These are phyloP conservation scores for Phalera bucephala DNA, from an alignment of 2,888 invertebrate species.

Conservation along the genomic window DNA sequence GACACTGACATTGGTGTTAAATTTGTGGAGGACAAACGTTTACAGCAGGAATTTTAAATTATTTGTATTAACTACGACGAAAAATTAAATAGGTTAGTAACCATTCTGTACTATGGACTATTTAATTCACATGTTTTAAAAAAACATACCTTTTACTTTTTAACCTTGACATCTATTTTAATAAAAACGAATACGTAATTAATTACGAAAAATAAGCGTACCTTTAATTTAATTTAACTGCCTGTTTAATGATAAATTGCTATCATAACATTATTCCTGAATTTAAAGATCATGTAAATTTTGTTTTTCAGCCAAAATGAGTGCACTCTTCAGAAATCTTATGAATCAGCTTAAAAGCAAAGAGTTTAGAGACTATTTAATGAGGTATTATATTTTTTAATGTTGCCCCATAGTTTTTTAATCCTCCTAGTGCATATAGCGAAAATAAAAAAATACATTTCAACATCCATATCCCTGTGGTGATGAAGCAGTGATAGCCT, in stretches of 20 bases:
- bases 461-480: too few relatives aligned
- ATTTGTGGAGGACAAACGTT: background rate
- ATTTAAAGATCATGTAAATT: too few relatives aligned
- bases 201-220: background rate
- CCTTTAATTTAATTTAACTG: too few relatives aligned
- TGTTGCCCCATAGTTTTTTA: too few relatives aligned
- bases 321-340: constrained; percentile 62
- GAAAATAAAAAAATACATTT: too few relatives aligned
- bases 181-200: background rate
- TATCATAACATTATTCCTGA: too few relatives aligned
- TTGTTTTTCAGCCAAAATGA: constrained; percentile 59
- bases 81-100: background rate
- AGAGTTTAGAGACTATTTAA: constrained; percentile 92
- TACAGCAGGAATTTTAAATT: background rate
- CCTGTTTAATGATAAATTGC: too few relatives aligned
- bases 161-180: constrained; percentile 53
- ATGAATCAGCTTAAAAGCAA: constrained; percentile 88
- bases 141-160: background rate
- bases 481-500: too few relatives aligned
- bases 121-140: background rate
- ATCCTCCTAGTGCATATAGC: too few relatives aligned
- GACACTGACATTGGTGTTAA: constrained; percentile 30
- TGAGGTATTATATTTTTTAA: constrained; percentile 85
- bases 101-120: background rate
- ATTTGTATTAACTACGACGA: background rate